phyloP scores from a whole-genome alignment of 37 sponge, comb jelly and placozoan species.

The Theonella swinhoei region DNA sequence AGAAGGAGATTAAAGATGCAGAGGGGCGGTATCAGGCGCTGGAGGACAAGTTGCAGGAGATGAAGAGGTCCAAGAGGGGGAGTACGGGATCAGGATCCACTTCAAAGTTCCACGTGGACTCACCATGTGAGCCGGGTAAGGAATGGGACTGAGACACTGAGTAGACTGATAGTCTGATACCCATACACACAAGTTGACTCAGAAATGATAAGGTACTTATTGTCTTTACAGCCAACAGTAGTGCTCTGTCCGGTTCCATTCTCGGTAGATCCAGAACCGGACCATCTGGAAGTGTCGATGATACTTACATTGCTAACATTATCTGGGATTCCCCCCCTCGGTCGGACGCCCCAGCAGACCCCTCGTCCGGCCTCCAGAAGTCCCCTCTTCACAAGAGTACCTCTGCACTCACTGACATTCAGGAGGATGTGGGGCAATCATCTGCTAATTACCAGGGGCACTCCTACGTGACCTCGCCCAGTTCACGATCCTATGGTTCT shows the following conservation, averaged over 20 bases:
- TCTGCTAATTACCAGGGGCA: not conserved
- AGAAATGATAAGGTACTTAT: not conserved
- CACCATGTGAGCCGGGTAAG: conserved; percentile 15
- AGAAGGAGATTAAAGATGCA: conserved; percentile 61
- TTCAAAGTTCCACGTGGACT: conserved; percentile 33
- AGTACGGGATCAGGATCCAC: conserved; percentile 2
- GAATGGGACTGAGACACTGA: not conserved
- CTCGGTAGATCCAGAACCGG: not conserved
- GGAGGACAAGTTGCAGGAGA: conserved; percentile 39
- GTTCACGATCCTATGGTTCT: no score
- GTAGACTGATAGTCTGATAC: not conserved
- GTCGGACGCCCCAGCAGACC: not conserved
- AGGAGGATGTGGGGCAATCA: not conserved
- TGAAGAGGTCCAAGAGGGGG: conserved; percentile 34
- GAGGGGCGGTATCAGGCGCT: conserved; percentile 41
- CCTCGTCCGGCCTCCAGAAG: conserved; percentile 7
- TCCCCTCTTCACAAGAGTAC: conserved; percentile 51
- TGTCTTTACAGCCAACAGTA: not conserved
- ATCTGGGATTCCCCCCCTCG: conserved; percentile 51
- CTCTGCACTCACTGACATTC: conserved; percentile 56
- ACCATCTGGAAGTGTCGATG: conserved; percentile 41
- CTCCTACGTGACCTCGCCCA: not conserved
- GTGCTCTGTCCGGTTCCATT: not conserved
- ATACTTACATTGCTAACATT: conserved; percentile 47
- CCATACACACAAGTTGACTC: not conserved